Percentiles rank a stretch among this genome's conserved stretches.
phyloP scores from a whole-genome alignment of 2,888 invertebrate genomes.

The Orgyia antiqua region DNA sequence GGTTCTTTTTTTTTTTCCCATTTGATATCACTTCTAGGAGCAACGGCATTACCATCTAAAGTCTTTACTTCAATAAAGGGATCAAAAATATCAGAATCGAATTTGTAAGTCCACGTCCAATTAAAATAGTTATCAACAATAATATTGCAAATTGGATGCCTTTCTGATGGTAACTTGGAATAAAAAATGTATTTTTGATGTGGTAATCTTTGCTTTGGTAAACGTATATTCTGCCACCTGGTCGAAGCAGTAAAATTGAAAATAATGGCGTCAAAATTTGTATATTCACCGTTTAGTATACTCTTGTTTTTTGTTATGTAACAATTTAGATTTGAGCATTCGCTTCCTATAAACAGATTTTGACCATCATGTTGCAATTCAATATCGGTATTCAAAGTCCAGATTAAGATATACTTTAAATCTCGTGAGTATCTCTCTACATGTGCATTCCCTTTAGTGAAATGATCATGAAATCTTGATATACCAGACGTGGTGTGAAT shows the following conservation, averaged over 20 bases:
- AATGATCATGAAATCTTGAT: not conserved
- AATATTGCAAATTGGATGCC: slow-evolving; percentile 43
- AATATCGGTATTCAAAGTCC: slow-evolving; percentile 27
- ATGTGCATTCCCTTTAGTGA: slow-evolving; percentile 2
- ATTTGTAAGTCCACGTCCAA: slow-evolving; percentile 66
- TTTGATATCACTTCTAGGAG: slow-evolving; percentile 34
- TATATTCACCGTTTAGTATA: slow-evolving; percentile 33
- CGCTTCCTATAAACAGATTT: slow-evolving; percentile 33
- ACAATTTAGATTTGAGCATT: slow-evolving; percentile 50
- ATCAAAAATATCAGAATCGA: slow-evolving; percentile 53
- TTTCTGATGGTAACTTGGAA: slow-evolving; percentile 40
- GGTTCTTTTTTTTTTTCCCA: slow-evolving; percentile 27
- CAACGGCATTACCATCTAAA: slow-evolving; percentile 33
- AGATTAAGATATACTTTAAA: slow-evolving; percentile 51
- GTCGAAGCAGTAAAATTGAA: slow-evolving; percentile 38
- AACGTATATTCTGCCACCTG: slow-evolving; percentile 22
- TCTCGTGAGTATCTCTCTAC: slow-evolving; percentile 19
- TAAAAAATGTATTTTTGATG: slow-evolving; percentile 58
- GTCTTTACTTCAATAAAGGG: slow-evolving; percentile 57
- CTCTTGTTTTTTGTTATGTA: slow-evolving; percentile 47
- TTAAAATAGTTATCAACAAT: slow-evolving; percentile 40
- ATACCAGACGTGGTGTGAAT: slow-evolving; percentile 40
- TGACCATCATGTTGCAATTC: slow-evolving; percentile 31
- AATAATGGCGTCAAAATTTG: slow-evolving; percentile 52
- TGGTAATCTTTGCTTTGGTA: slow-evolving; percentile 37